These are phyloP conservation scores for Torymus tubicola DNA, from an alignment of 2,888 invertebrate genomes.

Conservation along the genomic window DNA sequence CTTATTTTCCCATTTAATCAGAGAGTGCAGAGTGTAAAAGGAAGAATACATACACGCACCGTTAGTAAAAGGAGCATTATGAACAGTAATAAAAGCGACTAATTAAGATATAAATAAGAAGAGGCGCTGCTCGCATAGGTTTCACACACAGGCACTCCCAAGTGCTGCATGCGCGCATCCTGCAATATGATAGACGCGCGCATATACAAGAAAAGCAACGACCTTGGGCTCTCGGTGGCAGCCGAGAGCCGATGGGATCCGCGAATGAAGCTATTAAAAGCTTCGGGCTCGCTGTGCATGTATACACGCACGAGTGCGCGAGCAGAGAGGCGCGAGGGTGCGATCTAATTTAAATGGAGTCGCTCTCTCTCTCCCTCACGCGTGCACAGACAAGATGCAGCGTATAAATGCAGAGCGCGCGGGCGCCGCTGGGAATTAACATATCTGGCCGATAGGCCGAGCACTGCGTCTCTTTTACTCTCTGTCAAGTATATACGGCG, in stretches of 20 bases:
- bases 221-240: conserved; percentile 28
- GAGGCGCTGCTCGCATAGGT: not conserved
- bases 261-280: conserved; percentile 67
- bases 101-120: not conserved
- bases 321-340: conserved; percentile 52
- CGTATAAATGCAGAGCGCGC: conserved; percentile 46
- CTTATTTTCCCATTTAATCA: no score
- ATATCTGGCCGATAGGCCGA: conserved; percentile 70
- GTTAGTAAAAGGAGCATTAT: not conserved
- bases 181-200: no score
- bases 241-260: conserved; percentile 56
- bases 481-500: conserved; percentile 1
- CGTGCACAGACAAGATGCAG: conserved; percentile 57
- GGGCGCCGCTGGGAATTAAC: conserved; percentile 71
- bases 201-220: conserved; percentile 1
- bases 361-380: conserved; percentile 43
- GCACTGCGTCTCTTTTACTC: conserved; percentile 29
- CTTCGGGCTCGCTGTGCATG: conserved; percentile 37
- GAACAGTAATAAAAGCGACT: not conserved
- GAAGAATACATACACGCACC: no score
- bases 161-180: not conserved
- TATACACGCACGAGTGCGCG: conserved; percentile 20
- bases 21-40: no score
- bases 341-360: conserved; percentile 72
- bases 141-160: not conserved